Conservation (phyloP, 1,140 invertebrate species). For the Drosophila miranda region DNA sequence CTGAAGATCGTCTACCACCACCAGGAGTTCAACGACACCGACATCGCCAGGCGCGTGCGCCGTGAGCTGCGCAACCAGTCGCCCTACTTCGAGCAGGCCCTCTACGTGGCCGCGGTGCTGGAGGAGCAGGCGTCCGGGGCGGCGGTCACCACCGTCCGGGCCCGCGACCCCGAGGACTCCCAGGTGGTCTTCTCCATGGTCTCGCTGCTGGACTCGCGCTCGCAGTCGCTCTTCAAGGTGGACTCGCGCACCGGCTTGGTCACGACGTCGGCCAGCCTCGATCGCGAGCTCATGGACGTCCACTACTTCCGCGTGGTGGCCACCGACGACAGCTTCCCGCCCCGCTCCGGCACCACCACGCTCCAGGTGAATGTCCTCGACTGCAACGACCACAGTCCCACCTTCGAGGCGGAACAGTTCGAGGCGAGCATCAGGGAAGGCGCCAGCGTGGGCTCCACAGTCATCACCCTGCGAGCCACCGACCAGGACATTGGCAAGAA, state of each 20-base stretch:
- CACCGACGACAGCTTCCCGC: constrained; percentile 93
- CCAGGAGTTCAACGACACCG: constrained; percentile 90
- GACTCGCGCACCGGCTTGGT: constrained; percentile 92
- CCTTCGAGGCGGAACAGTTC: constrained; percentile 94
- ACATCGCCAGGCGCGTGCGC: constrained; percentile 89
- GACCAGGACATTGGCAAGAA: constrained; percentile 96
- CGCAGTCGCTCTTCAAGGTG: constrained; percentile 94
- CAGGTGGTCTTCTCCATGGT: constrained; percentile 95
- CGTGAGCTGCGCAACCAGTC: constrained; percentile 90
- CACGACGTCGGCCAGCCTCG: constrained; percentile 91
- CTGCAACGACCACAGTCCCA: constrained; percentile 96
- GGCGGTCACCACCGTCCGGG: constrained; percentile 91
- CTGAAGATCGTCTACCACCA: constrained; percentile 92
- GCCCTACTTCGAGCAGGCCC: constrained; percentile 92
- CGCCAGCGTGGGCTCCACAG: constrained; percentile 92
- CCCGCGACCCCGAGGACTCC: constrained; percentile 92
- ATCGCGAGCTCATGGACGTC: constrained; percentile 89
- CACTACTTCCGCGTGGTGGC: constrained; percentile 91
- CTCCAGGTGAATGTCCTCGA: constrained; percentile 94
- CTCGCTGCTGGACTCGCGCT: constrained; percentile 94
- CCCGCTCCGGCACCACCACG: constrained; percentile 93
- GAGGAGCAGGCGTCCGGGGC: constrained; percentile 94
- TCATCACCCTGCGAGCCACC: constrained; percentile 94
- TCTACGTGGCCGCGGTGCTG: constrained; percentile 93
- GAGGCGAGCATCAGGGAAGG: constrained; percentile 92